Evolutionary conservation across 2,797 vertebrate genomes (phyloP).

Genomic region (Microctenopoma lineatum): DNA sequence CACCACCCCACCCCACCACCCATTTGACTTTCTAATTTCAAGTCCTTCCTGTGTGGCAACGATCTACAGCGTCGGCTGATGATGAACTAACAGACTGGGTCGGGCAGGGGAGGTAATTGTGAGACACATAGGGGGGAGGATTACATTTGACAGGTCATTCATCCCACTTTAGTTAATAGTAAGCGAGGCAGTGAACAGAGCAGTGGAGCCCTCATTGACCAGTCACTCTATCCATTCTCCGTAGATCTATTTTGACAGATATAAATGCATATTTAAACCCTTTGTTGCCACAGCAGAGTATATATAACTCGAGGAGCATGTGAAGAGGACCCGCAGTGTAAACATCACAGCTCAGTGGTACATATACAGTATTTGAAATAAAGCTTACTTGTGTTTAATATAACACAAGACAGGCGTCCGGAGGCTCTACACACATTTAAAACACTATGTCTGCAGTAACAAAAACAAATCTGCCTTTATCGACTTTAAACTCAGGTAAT

Average conservation of each 20-base stretch:
- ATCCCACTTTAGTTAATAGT: conserved; percentile 94
- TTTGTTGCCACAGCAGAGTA: conserved; percentile 1
- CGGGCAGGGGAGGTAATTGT: conserved; percentile 85
- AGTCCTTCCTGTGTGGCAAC: conserved; percentile 39
- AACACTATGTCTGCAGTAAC: not conserved
- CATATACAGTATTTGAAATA: conserved; percentile 11
- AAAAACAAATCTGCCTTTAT: not conserved
- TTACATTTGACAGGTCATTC: conserved; percentile 94
- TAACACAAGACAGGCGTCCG: not conserved
- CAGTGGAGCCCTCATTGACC: conserved; percentile 83
- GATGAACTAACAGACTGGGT: conserved; percentile 68
- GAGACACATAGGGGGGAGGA: conserved; percentile 90
- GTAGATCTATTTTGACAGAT: conserved; percentile 16
- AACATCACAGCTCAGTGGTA: conserved; percentile 20
- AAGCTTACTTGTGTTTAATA: conserved; percentile 14
- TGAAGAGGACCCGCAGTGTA: conserved; percentile 18
- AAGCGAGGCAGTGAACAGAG: conserved; percentile 83
- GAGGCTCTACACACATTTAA: not conserved
- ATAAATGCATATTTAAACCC: conserved; percentile 22
- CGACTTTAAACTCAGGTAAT: not conserved
- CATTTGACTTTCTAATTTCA: conserved; percentile 74
- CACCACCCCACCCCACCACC: not conserved
- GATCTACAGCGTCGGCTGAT: conserved; percentile 51
- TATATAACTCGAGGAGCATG: conserved; percentile 20
- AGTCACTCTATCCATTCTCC: not conserved